Conservation (phyloP, 2,797 vertebrate genomes). For the Cygnus olor region DNA sequence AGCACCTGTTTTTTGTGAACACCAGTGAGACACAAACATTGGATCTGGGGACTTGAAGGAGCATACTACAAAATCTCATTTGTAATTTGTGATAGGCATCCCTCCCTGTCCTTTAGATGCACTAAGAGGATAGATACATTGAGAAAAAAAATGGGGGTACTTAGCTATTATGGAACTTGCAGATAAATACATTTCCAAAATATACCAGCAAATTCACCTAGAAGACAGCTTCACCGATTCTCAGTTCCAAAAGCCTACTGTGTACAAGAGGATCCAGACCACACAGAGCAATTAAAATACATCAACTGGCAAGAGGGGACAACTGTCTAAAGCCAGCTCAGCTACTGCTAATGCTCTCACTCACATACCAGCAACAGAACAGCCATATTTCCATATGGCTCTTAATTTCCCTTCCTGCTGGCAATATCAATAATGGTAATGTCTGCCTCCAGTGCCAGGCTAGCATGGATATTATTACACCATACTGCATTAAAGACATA, state of each 20-base stretch:
- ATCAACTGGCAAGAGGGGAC: not conserved
- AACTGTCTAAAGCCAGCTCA: not conserved
- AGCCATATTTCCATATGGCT: not conserved
- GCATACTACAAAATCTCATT: not conserved
- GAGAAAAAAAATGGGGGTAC: not conserved
- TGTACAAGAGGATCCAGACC: not conserved
- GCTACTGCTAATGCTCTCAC: not conserved
- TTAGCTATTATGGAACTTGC: not conserved
- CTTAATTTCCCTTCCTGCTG: not conserved
- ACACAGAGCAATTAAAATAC: not conserved
- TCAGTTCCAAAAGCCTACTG: not conserved
- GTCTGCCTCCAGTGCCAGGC: not conserved
- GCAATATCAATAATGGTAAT: not conserved
- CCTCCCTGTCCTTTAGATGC: not conserved
- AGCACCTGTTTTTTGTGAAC: not conserved
- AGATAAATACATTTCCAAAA: not conserved
- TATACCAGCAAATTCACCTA: not conserved
- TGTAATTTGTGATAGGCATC: not conserved
- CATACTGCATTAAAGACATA: not conserved
- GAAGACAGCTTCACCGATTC: not conserved
- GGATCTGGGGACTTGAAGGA: not conserved
- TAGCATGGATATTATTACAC: not conserved
- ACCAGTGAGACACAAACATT: not conserved
- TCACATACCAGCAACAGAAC: not conserved
- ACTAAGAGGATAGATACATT: not conserved